These are phyloP conservation scores for Sphaeramia orbicularis DNA, from an alignment of 2,797 vertebrate genomes.

Conservation along the genomic window DNA sequence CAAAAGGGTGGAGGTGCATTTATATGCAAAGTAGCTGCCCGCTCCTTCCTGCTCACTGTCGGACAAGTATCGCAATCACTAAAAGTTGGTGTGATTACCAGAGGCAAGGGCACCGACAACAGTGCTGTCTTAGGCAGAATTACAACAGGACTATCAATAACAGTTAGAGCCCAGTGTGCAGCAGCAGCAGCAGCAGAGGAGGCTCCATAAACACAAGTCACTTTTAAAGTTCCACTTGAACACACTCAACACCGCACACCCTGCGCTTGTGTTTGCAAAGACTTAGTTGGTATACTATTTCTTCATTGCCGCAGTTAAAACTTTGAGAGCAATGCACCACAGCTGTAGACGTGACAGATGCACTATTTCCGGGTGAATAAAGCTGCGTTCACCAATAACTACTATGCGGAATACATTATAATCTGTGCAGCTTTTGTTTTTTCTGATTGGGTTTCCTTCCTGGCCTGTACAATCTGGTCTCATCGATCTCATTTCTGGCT, in stretches of 20 bases:
- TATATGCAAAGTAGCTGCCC: slow-evolving; percentile 61
- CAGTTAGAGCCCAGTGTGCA: slow-evolving; percentile 80
- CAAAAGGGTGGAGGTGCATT: slow-evolving; percentile 39
- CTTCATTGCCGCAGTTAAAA: background rate
- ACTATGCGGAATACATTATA: too few species aligned
- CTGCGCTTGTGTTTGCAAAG: background rate
- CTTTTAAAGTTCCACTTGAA: slow-evolving; percentile 48
- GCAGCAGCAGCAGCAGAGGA: slow-evolving; percentile 57
- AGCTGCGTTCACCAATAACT: background rate
- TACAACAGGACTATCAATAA: slow-evolving; percentile 86
- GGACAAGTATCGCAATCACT: slow-evolving; percentile 69
- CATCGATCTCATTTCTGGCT: too few species aligned
- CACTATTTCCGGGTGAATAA: slow-evolving; percentile 3
- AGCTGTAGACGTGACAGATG: slow-evolving; percentile 1
- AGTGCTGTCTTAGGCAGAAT: slow-evolving; percentile 81
- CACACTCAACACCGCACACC: slow-evolving; percentile 9
- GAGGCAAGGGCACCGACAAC: slow-evolving; percentile 82
- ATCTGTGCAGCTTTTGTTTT: too few species aligned
- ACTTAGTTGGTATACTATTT: background rate
- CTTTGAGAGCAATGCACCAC: background rate
- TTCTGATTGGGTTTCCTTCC: too few species aligned
- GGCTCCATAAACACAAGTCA: slow-evolving; percentile 70
- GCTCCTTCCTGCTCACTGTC: slow-evolving; percentile 36
- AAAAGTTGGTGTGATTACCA: slow-evolving; percentile 82
- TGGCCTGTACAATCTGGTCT: too few species aligned